phyloP scores from a whole-genome alignment of 2,888 invertebrate genomes.

The Andrena fulva region DNA sequence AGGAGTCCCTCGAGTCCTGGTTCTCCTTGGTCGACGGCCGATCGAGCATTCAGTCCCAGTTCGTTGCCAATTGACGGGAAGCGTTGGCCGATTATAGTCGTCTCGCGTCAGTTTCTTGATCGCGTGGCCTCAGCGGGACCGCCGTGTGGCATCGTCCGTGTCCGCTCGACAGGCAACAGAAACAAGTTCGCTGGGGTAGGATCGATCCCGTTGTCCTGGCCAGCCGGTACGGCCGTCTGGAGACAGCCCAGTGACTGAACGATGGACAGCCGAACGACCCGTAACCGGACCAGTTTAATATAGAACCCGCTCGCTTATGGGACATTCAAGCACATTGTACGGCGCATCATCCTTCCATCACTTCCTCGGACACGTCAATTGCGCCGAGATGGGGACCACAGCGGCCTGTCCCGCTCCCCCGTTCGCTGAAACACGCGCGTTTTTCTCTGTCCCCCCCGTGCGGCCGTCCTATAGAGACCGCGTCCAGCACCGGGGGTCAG shows the following conservation, averaged over 20 bases:
- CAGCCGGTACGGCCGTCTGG: conserved; percentile 45
- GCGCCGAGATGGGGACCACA: conserved; percentile 71
- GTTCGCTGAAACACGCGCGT: conserved; percentile 31
- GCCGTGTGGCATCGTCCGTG: conserved; percentile 24
- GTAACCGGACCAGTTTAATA: conserved; percentile 78
- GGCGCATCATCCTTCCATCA: conserved; percentile 76
- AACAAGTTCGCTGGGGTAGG: conserved; percentile 2
- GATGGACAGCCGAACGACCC: conserved; percentile 72
- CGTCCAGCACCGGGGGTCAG: conserved; percentile 65
- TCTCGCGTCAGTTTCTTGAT: conserved; percentile 12
- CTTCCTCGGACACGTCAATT: conserved; percentile 80
- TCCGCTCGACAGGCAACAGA: conserved; percentile 1
- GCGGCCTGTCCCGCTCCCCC: conserved; percentile 47
- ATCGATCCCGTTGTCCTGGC: conserved; percentile 41
- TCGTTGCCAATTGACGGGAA: conserved; percentile 14
- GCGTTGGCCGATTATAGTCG: conserved; percentile 1
- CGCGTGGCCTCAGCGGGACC: conserved; percentile 7
- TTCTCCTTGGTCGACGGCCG: conserved; percentile 44
- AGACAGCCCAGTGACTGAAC: conserved; percentile 68
- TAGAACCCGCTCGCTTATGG: conserved; percentile 74
- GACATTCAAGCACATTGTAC: conserved; percentile 76
- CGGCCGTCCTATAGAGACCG: conserved; percentile 57
- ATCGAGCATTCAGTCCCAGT: conserved; percentile 52
- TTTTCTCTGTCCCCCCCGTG: conserved; percentile 48
- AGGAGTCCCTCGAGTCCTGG: conserved; percentile 52